A percentile compares a stretch with the other conserved stretches of the same genome.
phyloP scores from a whole-genome alignment of 2,113 vertebrate genomes.

The Mus musculus region GRCm39 chr13:31009001-31009500 shows the following conservation, averaged over 20 bases:
- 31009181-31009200: background rate
- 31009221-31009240: background rate
- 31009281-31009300: background rate
- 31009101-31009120: background rate
- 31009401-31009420: background rate
- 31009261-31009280: background rate
- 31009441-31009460: background rate
- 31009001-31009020: background rate
- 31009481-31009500: background rate
- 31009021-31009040: background rate
- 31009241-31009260: background rate
- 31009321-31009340: background rate
- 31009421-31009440: background rate
- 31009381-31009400: too few relatives aligned
- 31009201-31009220: background rate
- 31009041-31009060: background rate
- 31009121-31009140: background rate
- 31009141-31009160: background rate
- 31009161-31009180: background rate
- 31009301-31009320: background rate
- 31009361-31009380: background rate
- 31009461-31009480: background rate
- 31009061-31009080: accelerated
- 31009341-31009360: background rate
- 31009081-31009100: background rate